These are phyloP conservation scores for Lithobates pipiens DNA, from an alignment of 2,797 vertebrate species.

Conservation along the genomic window DNA sequence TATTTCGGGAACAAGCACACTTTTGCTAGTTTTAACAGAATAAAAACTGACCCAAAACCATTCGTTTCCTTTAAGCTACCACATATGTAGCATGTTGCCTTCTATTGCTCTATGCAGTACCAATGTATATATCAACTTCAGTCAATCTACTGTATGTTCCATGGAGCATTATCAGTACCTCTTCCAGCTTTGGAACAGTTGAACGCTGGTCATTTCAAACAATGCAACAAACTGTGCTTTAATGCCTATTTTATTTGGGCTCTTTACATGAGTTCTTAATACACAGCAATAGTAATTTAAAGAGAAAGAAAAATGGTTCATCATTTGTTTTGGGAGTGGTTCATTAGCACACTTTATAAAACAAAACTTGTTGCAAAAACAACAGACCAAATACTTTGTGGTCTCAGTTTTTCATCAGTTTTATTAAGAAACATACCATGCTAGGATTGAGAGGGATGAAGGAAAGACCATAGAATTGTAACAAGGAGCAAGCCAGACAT, in stretches of 20 bases:
- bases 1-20: too few species aligned
- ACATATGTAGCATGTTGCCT: too few species aligned
- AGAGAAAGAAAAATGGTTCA: too few species aligned
- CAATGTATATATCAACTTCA: too few species aligned
- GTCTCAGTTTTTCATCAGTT: background rate
- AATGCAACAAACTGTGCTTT: conserved; percentile 70
- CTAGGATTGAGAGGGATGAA: conserved; percentile 13
- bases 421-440: conserved; percentile 25
- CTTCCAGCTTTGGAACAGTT: too few species aligned
- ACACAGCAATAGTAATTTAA: conserved; percentile 79
- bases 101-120: too few species aligned
- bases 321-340: conserved; percentile 71
- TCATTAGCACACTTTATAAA: conserved; percentile 73
- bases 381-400: conserved; percentile 8
- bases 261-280: conserved; percentile 78
- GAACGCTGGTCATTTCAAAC: background rate
- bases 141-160: too few species aligned
- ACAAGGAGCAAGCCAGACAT: background rate
- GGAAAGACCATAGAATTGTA: background rate
- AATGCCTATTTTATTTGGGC: conserved; percentile 78
- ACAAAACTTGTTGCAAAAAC: conserved; percentile 65
- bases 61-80: too few species aligned
- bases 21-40: too few species aligned
- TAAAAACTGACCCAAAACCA: too few species aligned
- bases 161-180: too few species aligned